Evolutionary conservation across 2,888 invertebrate species (phyloP), one percentile per base, ranked within the genome.

Genomic region (Lithosia quadra): DNA sequence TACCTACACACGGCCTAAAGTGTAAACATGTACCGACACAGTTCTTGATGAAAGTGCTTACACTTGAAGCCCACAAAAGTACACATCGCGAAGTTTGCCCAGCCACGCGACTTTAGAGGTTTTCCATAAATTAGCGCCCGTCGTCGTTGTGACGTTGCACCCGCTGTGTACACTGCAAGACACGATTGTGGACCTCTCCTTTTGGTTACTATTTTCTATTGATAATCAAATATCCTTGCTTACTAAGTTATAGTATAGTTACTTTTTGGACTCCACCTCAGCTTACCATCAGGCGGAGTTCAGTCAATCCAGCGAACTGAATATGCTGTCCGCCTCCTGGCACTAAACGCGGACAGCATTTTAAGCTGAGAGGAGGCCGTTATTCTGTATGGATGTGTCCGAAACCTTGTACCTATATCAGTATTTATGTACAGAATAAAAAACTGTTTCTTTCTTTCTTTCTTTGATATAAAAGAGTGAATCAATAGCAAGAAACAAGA

Each of bases 41-140:
- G 55, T 34, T 22, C 53, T 53, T 67, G 71, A 71, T 68, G 67
- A 78, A 75, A 65, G 64, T 70, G 68, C 64, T 74, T 81, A 77
- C 77, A 83, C 77, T 83, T 69, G 69, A 63, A 73, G 77, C 70
- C 60, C 68, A 75, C 67, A 67, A 79, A 78, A 81, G 76, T 76
- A 66, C 68, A 78, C 78, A 78, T 69, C 75, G 66, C 69, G 68
- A 79, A 77, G 77, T 80, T 74, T 72, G 71, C 76, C 69, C 75
- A 65, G 78, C 71, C 69, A 77, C 72, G 79, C 78, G 79, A 82
- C 82, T 85, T 79, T 81, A 75, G 87, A 84, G 88, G 88, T 88
- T 92, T 90, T 91, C 90, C 92, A 93, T 93, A 93, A 93, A 93
- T 93, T 93, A 92, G 86, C 88, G 83, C 82, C 80, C 84, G 87